Percentiles rank a stretch among this genome's conserved stretches.
Conservation (phyloP, 2,113 vertebrate species). For the Caranx melampygus region DNA sequence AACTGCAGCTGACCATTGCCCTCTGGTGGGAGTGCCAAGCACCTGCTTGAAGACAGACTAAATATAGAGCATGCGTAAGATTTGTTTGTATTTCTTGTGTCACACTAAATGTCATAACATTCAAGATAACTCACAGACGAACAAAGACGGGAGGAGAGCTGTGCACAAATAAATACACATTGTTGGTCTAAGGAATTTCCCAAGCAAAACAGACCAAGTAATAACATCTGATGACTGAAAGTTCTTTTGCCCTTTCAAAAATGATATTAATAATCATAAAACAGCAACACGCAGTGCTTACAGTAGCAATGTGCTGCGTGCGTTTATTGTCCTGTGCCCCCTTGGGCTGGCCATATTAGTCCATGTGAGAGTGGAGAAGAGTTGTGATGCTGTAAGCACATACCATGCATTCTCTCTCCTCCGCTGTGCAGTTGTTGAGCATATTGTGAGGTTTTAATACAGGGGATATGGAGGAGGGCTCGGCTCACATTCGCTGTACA, state of each 20-base stretch:
- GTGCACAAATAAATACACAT: not conserved
- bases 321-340: conserved; percentile 57
- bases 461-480: conserved; percentile 65
- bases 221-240: not conserved
- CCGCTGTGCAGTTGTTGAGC: conserved; percentile 90
- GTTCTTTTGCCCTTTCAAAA: conserved; percentile 5
- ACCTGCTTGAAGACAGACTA: conserved; percentile 49
- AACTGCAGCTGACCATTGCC: conserved; percentile 78
- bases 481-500: conserved; percentile 85
- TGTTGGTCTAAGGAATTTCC: not conserved
- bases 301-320: conserved; percentile 31
- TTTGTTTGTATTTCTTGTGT: conserved; percentile 40
- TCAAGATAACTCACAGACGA: not conserved
- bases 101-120: conserved; percentile 14
- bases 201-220: not conserved
- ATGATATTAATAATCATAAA: not conserved
- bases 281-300: not conserved
- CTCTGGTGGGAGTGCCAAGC: conserved; percentile 71
- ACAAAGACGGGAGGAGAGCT: too few species aligned
- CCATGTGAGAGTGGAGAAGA: conserved; percentile 61
- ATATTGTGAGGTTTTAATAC: conserved; percentile 89
- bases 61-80: conserved; percentile 30
- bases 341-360: conserved; percentile 74
- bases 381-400: conserved; percentile 86
- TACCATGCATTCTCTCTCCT: conserved; percentile 89